Conservation (phyloP, 2,888 invertebrate species). For the Agriopis leucophaearia region DNA sequence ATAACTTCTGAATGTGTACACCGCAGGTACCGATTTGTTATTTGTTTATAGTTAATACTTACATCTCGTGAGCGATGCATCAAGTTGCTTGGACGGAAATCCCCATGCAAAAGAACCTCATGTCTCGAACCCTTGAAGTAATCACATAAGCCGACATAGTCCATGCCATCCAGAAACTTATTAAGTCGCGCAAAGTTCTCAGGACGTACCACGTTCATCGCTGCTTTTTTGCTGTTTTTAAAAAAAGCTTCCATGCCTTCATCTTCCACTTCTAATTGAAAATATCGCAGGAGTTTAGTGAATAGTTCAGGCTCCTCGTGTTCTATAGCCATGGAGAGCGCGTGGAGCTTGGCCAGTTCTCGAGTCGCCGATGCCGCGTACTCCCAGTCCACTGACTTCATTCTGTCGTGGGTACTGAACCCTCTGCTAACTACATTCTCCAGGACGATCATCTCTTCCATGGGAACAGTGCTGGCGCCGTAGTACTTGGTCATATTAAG, state of each 20-base stretch:
- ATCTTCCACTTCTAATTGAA: slow-evolving; percentile 6
- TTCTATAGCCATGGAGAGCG: slow-evolving; percentile 60
- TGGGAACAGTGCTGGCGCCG: slow-evolving; percentile 43
- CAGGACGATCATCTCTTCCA: slow-evolving; percentile 60
- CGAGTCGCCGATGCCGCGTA: slow-evolving; percentile 51
- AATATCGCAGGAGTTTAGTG: slow-evolving; percentile 14
- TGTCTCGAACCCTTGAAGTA: slow-evolving; percentile 34
- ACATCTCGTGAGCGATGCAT: slow-evolving; percentile 36
- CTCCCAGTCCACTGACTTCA: slow-evolving; percentile 55
- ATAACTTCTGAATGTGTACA: no score
- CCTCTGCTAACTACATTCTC: slow-evolving; percentile 49
- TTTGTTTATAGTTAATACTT: neutral
- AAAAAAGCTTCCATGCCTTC: slow-evolving; percentile 10
- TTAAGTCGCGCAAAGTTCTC: slow-evolving; percentile 52
- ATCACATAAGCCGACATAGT: slow-evolving; percentile 34
- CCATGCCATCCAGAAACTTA: slow-evolving; percentile 43
- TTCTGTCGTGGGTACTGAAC: slow-evolving; percentile 54
- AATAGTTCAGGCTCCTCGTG: slow-evolving; percentile 56
- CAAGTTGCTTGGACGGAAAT: slow-evolving; percentile 62
- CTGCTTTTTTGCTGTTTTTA: slow-evolving; percentile 16
- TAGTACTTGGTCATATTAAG: slow-evolving; percentile 52
- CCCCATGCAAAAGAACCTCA: slow-evolving; percentile 51
- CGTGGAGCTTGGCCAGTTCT: slow-evolving; percentile 64
- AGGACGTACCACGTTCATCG: slow-evolving; percentile 47
- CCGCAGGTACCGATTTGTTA: no score